Evolutionary conservation across 2,797 vertebrate genomes (phyloP), one percentile per base, ranked within the genome.

Genomic region (Lagocephalus sceleratus): DNA sequence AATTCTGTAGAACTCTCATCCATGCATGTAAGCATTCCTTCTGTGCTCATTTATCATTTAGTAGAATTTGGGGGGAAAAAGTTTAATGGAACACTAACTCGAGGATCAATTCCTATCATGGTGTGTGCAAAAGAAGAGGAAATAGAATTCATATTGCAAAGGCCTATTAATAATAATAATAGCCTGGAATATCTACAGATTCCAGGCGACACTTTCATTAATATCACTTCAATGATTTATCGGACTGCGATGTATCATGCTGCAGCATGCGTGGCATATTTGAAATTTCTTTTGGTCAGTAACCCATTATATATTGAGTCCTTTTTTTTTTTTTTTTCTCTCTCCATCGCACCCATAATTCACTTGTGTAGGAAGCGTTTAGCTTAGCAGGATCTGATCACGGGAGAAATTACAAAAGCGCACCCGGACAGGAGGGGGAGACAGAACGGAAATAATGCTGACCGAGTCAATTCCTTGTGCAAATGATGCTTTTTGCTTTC

Each of bases 81-180:
- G 44, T 65, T 46, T 62, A 81, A 88, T 85, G 81, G 77, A 74
- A 73, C 77, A 79, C 73, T 83, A 78, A 85, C 58, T 55, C 42
- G 43, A 26, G 73, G 82, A 91, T 89, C 85, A 84, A 90, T 92
- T 91, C 85, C 77, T 75, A 88, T 89, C 84, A 71, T 10, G 10
- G 68, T 47, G 62, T 76, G 69, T 50, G 22, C 58, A 71, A 76
- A 70, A 73, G 67, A 69, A 63, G 65, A 64, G 84, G 86, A 88
- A 87, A 89, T 86, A 52, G 62, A 81, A 89, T 85, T 74, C 73
- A 76, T 80, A 70, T 78, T 83, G 63, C 75, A 70, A 75, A 71
- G 72, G 61, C 40, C 70, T 78, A 90, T 89, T 90, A 87, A 90
- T 89, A 90, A 88, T 82, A 84, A 85, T 84, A 84, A 88, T 87